Conservation (phyloP, 2,888 invertebrate species). For the Tigriopus californicus region DNA sequence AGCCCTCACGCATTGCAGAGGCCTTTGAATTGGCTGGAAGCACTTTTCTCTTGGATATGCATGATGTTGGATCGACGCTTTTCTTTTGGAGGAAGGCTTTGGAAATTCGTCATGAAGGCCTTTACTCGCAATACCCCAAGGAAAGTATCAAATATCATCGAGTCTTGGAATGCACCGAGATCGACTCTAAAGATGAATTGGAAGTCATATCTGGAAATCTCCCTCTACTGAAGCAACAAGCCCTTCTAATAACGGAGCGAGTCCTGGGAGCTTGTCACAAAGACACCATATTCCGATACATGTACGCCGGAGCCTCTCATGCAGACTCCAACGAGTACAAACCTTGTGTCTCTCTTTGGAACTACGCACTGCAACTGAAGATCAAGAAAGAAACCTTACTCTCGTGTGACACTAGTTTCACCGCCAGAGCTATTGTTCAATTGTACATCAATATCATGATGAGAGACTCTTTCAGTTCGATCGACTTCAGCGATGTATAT, state of each 20-base stretch:
- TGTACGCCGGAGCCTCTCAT: slow-evolving; percentile 41
- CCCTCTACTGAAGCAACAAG: slow-evolving; percentile 3
- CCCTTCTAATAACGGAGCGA: slow-evolving; percentile 11
- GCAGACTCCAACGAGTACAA: slow-evolving; percentile 42
- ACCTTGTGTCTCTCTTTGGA: slow-evolving; percentile 40
- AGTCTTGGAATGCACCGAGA: neutral
- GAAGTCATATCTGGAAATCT: neutral
- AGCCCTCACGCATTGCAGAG: slow-evolving; percentile 2
- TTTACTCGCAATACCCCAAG: neutral
- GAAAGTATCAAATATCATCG: neutral
- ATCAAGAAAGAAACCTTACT: slow-evolving; percentile 13
- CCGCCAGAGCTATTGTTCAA: slow-evolving; percentile 42
- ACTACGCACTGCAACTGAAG: slow-evolving; percentile 13
- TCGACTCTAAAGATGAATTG: slow-evolving; percentile 4
- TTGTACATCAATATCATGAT: slow-evolving; percentile 42
- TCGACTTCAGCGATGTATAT: slow-evolving; percentile 47
- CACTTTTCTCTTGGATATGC: slow-evolving; percentile 12
- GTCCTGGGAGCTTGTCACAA: slow-evolving; percentile 11
- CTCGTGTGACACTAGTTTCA: slow-evolving; percentile 1
- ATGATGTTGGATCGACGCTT: slow-evolving; percentile 11
- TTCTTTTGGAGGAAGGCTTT: slow-evolving; percentile 14
- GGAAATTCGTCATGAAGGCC: neutral
- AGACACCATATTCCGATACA: slow-evolving; percentile 32
- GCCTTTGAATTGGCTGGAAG: slow-evolving; percentile 9
- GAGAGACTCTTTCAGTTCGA: slow-evolving; percentile 17